phyloP scores from a whole-genome alignment of 2,113 vertebrate genomes.

The Labrus mixtus region DNA sequence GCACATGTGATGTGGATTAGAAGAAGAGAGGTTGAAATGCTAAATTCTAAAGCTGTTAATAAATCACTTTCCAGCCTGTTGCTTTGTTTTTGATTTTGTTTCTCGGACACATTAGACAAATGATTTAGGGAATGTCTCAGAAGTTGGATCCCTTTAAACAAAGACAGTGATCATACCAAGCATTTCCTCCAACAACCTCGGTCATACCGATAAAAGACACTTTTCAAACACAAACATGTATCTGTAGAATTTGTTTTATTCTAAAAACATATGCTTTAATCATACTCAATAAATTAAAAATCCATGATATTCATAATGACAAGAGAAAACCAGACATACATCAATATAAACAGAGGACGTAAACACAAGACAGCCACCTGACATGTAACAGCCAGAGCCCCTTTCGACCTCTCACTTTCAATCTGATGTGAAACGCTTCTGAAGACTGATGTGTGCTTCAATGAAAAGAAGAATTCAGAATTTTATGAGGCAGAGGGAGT shows the following conservation, averaged over 20 bases:
- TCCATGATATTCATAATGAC: slow-evolving; percentile 67
- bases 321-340: slow-evolving; percentile 34
- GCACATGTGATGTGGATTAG: slow-evolving; percentile 8
- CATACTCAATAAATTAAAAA: slow-evolving; percentile 78
- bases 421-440: slow-evolving; percentile 24
- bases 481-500: background rate
- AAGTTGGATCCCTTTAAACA: background rate
- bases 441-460: slow-evolving; percentile 36
- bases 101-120: background rate
- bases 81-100: background rate
- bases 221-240: background rate
- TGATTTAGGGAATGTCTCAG: background rate
- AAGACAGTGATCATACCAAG: too few relatives aligned
- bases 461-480: slow-evolving; percentile 9
- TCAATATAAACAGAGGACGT: slow-evolving; percentile 43
- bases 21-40: background rate
- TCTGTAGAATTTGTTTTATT: slow-evolving; percentile 65
- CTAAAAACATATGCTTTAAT: slow-evolving; percentile 78
- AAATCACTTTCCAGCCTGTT: slow-evolving; percentile 22
- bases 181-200: background rate
- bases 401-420: slow-evolving; percentile 24
- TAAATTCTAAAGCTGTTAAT: slow-evolving; percentile 39
- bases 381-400: slow-evolving; percentile 32
- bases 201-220: background rate
- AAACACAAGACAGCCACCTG: slow-evolving; percentile 44